Evolutionary conservation across 2,797 vertebrate species (phyloP), one percentile per base, ranked within the genome.

Genomic region (Muscicapa comitata): DNA sequence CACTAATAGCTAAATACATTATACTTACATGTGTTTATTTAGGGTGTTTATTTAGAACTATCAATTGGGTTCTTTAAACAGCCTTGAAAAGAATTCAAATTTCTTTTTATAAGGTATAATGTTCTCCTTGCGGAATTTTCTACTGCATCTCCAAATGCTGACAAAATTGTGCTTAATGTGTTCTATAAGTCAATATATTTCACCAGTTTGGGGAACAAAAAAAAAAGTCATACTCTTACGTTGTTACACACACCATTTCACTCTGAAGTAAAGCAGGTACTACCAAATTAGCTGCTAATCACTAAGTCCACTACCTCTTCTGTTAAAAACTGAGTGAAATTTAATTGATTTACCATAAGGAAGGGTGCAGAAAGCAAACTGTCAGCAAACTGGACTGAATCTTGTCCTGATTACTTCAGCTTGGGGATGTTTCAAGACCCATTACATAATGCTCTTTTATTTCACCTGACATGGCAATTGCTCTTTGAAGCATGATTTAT

Each of bases 401-500:
- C 65, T 88, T 88, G 91, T n/a, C 94, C 90, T 75, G 70, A 92
- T 95, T 93, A 95, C 74, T 94, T 95, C 88, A 96, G 73, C 51
- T 92, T 95, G 70, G 72, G 57, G 65, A 81, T 91, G 79, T 81
- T 94, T 95, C 94, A 96, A 96, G 95, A 78, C 58, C 73, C 70
- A 58, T 95, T 96, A 96, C 47, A 40, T 95, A 95, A 97, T 11
- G 40, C 45, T 92, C 85, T 87, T 91, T 94, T 83, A 95, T 88
- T 93, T 88, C 89, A 94, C 94, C 96, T 96, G 96, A 95, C 96
- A 96, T 62, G 31, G 66, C 95, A 94, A 94, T 94, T 96, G 82
- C 79, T 91, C 82, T 86, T 94, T 94, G 91, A 93, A 83, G 95
- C 79, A 93, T 72, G 87, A 95, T 78, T 86, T 93, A 43, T 88